phyloP scores from a whole-genome alignment of 2,113 vertebrate species.

The Oncorhynchus gorbuscha region DNA sequence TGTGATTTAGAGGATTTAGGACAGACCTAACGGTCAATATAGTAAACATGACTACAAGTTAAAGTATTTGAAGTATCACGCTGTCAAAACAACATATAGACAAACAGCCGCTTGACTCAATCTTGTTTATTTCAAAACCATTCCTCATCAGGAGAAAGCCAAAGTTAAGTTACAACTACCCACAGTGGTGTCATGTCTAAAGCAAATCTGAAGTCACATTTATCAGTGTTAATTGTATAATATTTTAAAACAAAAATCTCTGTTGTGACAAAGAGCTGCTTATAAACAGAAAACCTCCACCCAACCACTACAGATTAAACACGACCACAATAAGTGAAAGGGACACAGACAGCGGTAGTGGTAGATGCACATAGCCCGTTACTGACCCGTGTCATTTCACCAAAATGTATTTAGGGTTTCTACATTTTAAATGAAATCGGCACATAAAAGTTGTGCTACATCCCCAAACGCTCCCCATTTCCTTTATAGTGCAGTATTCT shows the following conservation, averaged over 20 bases:
- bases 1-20: not conserved
- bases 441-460: slow-evolving; percentile 26
- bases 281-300: not conserved
- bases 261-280: not conserved
- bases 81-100: not conserved
- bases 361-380: slow-evolving; percentile 25
- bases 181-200: slow-evolving; percentile 19
- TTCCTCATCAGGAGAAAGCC: slow-evolving; percentile 35
- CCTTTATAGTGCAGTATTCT: too few species aligned
- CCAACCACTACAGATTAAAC: slow-evolving; percentile 29
- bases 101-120: slow-evolving; percentile 20
- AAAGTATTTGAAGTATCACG: too few species aligned
- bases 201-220: slow-evolving; percentile 20
- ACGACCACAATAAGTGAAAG: slow-evolving; percentile 26
- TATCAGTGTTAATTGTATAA: slow-evolving; percentile 27
- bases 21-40: too few species aligned
- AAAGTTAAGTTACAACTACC: slow-evolving; percentile 41
- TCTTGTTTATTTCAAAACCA: slow-evolving; percentile 37
- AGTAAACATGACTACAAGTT: too few species aligned
- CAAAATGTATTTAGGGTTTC: slow-evolving; percentile 22
- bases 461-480: too few species aligned
- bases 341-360: slow-evolving; percentile 11
- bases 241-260: not conserved
- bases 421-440: slow-evolving; percentile 24
- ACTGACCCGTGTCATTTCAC: slow-evolving; percentile 16